Conservation (phyloP, 2,113 vertebrate species). For the Plecturocebus donacophilus region DNA sequence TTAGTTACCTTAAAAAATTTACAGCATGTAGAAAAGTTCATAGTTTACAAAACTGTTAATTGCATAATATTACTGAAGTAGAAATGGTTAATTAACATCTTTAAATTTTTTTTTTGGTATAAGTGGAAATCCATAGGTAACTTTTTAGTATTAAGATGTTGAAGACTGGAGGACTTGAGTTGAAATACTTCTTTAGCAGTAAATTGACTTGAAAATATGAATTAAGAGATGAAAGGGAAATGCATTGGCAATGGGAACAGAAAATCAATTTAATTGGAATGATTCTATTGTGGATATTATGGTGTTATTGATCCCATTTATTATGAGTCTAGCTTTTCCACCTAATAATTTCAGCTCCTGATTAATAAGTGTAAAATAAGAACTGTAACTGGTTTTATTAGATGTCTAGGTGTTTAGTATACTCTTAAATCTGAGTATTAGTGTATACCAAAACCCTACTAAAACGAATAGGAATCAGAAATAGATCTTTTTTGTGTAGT, state of each 20-base stretch:
- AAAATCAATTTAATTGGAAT: constrained; percentile 34
- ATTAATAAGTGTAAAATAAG: constrained; percentile 46
- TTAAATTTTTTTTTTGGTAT: neutral
- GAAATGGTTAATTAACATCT: neutral
- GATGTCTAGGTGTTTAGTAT: neutral
- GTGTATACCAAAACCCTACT: neutral
- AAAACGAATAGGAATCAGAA: constrained; percentile 38
- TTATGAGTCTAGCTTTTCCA: constrained; percentile 32
- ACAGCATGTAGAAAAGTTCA: neutral
- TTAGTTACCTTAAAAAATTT: constrained; percentile 30
- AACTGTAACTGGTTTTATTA: neutral
- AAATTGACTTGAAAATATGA: constrained; percentile 45
- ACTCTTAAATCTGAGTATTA: constrained; percentile 5
- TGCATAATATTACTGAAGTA: constrained; percentile 33
- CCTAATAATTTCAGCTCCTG: constrained; percentile 7
- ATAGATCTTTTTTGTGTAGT: constrained; percentile 11
- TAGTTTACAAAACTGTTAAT: neutral
- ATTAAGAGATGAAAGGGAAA: neutral
- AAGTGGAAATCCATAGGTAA: neutral
- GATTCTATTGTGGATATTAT: neutral
- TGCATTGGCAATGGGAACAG: neutral
- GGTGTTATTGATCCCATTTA: neutral
- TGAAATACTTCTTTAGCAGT: neutral
- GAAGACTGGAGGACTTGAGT: neutral
- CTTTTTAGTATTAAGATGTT: constrained; percentile 26